These are phyloP conservation scores for Drosophila infuscata DNA, from an alignment of 2,888 invertebrate species.

Conservation along the genomic window DNA sequence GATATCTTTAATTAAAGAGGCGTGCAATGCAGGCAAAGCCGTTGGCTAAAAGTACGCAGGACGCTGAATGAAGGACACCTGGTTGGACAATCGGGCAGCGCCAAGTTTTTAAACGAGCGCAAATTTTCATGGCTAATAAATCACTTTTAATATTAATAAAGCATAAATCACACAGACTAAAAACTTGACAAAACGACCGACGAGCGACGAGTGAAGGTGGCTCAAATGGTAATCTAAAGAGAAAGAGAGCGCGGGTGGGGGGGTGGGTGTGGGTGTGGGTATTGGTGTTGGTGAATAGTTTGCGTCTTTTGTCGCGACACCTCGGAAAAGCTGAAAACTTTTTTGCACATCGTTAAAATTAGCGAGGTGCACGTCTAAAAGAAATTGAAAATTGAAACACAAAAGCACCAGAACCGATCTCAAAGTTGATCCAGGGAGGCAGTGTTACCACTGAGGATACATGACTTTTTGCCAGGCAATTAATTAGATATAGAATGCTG, in stretches of 20 bases:
- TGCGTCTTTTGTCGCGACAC: constrained; percentile 27
- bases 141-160: constrained; percentile 84
- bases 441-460: too few species aligned
- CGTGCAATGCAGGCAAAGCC: constrained; percentile 50
- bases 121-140: constrained; percentile 79
- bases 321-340: constrained; percentile 20
- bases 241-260: neutral
- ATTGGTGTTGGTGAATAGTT: constrained; percentile 15
- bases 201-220: neutral
- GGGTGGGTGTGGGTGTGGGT: neutral
- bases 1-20: constrained; percentile 67
- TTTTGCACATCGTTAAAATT: constrained; percentile 24
- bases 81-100: constrained; percentile 21
- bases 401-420: constrained; percentile 20
- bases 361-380: constrained; percentile 22
- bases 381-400: constrained; percentile 23
- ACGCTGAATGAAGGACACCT: constrained; percentile 26
- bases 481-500: neutral
- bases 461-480: neutral
- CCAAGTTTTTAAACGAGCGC: constrained; percentile 53
- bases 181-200: constrained; percentile 49
- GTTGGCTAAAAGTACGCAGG: constrained; percentile 11
- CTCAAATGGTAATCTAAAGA: neutral
- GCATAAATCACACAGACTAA: constrained; percentile 80
- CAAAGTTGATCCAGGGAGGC: neutral